Evolutionary conservation across 92 coral and sea anemone species (phyloP), one percentile per base, ranked within the genome.

Genomic region (Parazoanthus darwini): DNA sequence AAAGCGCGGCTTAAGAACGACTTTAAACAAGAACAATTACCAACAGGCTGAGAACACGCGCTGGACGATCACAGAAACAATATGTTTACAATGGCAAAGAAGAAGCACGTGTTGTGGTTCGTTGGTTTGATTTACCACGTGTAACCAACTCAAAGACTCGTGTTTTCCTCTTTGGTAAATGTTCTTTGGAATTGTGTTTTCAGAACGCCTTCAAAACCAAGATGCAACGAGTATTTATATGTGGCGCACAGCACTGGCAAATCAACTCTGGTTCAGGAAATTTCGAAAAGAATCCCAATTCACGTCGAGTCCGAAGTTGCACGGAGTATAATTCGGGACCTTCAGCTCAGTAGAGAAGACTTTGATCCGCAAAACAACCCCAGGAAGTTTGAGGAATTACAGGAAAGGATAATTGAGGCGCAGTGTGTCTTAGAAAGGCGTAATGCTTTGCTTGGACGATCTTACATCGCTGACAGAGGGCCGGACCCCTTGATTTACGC

Each of bases 191-290:
- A 20, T 63, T 63, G 70, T 3, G 46, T 39, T 79, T 38, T 7
- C 14, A 7, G 42, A 70, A 51, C 56, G 44, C 66, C 25, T 76
- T 38, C 38, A 23, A 42, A 16, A 37, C 46, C 73, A 63, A 73
- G 26, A 88, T 90, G 90, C 80, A 89, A 18, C 93, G 97, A 23
- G 94, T 95, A 59, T 97, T 93, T 72, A 82, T 97, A 36, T 97
- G 99, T 63, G 99, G 99, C 9, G 98, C 99, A 29, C 86, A 97
- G 98, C 80, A 91, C 92, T 10, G 99, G 99, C 4, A 97, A 97
- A 84, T 92, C 99, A 68, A 97, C 98, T 6, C 83, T 97, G 22
- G 93, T 96, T 35, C 54, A 89, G 23, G 87, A 88, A 74, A 79
- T 97, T 51, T 93, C 92, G 1, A 84, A 79, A 74, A 88, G 85